Percentiles rank a stretch among this genome's conserved stretches.
These are phyloP conservation scores for Mobula hypostoma DNA, from an alignment of 2,113 vertebrate species.

Conservation along the genomic window DNA sequence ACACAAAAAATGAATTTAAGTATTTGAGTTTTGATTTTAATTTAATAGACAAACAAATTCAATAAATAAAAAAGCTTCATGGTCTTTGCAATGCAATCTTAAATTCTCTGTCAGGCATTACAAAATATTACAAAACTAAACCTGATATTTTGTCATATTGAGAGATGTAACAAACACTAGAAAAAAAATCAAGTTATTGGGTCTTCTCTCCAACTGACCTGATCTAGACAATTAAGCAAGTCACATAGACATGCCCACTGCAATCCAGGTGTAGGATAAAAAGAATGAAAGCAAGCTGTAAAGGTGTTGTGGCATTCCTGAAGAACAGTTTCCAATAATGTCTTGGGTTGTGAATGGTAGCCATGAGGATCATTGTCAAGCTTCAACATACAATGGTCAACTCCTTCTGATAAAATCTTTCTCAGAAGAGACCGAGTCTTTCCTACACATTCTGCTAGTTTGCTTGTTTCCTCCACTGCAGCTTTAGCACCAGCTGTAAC, in stretches of 20 bases:
- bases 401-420: slow-evolving; percentile 93
- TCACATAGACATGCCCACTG: slow-evolving; percentile 98
- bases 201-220: slow-evolving; percentile 59
- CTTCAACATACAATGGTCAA: slow-evolving; percentile 91
- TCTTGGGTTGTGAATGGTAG: slow-evolving; percentile 87
- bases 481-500: slow-evolving; percentile 80
- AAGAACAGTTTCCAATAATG: slow-evolving; percentile 88
- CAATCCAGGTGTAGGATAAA: slow-evolving; percentile 90
- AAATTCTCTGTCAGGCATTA: neutral
- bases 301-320: slow-evolving; percentile 98
- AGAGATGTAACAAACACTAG: neutral
- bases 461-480: slow-evolving; percentile 93
- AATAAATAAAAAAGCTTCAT: neutral
- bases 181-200: neutral
- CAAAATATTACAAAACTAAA: neutral
- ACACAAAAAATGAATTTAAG: neutral
- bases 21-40: too few relatives aligned
- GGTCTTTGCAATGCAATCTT: neutral
- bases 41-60: neutral
- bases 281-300: slow-evolving; percentile 95
- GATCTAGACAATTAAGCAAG: slow-evolving; percentile 92
- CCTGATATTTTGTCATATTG: neutral
- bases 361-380: slow-evolving; percentile 94
- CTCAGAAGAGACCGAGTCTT: slow-evolving; percentile 93
- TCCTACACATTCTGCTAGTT: slow-evolving; percentile 92